These are phyloP conservation scores for Mus caroli DNA, from an alignment of 2,797 vertebrate genomes.

Conservation along the genomic window DNA sequence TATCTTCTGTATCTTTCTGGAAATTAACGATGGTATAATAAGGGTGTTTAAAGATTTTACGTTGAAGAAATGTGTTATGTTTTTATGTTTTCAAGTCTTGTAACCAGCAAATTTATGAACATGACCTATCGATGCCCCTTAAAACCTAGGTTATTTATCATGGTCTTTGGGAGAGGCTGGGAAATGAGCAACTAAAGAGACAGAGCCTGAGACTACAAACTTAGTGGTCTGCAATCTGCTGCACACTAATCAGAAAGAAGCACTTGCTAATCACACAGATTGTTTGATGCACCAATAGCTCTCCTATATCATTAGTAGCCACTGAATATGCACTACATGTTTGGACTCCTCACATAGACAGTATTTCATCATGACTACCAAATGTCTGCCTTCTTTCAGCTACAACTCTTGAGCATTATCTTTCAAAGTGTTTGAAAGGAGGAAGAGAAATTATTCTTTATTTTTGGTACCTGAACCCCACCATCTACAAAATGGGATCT, in stretches of 20 bases:
- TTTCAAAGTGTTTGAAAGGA: not conserved
- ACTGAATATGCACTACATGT: not conserved
- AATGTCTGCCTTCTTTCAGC: not conserved
- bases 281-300: not conserved
- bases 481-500: constrained; percentile 54
- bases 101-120: not conserved
- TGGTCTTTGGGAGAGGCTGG: constrained; percentile 13
- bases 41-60: not conserved
- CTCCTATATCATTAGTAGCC: not conserved
- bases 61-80: not conserved
- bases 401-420: not conserved
- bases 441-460: not conserved
- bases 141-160: not conserved
- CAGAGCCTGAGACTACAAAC: not conserved
- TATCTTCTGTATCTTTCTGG: constrained; percentile 16
- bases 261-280: not conserved
- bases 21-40: not conserved
- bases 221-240: not conserved
- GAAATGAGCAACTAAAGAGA: not conserved
- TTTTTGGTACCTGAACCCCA: constrained; percentile 38
- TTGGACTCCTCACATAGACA: not conserved
- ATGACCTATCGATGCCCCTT: not conserved
- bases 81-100: not conserved
- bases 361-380: not conserved
- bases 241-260: not conserved